Percentiles rank a stretch among this genome's conserved stretches.
These are phyloP conservation scores for Trachemys scripta DNA, from an alignment of 2,113 vertebrate genomes.

Conservation along the genomic window DNA sequence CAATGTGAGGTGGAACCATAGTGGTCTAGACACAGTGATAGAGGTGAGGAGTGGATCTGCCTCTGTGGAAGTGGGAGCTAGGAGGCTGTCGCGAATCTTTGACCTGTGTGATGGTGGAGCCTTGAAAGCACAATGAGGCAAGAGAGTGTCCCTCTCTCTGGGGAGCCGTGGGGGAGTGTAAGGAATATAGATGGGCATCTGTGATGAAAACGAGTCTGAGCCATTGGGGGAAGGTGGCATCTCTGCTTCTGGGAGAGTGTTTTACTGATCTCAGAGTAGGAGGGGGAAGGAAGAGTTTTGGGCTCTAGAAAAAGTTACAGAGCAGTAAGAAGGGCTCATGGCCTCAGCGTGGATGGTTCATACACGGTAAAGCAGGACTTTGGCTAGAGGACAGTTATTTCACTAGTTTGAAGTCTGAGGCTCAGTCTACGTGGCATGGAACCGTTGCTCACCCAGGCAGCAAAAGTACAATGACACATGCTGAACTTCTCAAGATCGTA, in stretches of 20 bases:
- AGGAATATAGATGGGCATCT: slow-evolving; percentile 49
- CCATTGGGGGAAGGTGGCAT: slow-evolving; percentile 5
- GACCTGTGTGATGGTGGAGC: neutral
- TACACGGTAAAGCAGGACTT: neutral
- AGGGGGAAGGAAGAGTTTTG: slow-evolving; percentile 27
- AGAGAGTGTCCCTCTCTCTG: neutral
- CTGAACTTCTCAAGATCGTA: neutral
- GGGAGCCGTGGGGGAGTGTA: slow-evolving; percentile 15
- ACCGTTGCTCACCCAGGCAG: neutral
- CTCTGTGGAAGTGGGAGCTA: slow-evolving; percentile 3
- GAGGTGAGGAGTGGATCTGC: neutral
- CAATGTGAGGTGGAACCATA: neutral
- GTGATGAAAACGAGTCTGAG: slow-evolving; percentile 29
- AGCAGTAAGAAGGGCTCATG: neutral
- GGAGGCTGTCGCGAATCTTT: neutral
- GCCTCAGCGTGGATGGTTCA: neutral
- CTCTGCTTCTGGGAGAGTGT: slow-evolving; percentile 15
- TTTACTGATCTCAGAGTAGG: neutral
- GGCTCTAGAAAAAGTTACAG: slow-evolving; percentile 9
- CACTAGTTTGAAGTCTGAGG: slow-evolving; percentile 1
- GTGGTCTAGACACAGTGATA: neutral
- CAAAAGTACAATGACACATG: neutral
- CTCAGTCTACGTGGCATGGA: neutral
- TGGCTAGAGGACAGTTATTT: neutral
- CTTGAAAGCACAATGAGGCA: neutral